Percentiles rank a stretch among this genome's conserved stretches.
phyloP scores from a whole-genome alignment of 1,140 invertebrate species.

The Drosophila watanabei region DNA sequence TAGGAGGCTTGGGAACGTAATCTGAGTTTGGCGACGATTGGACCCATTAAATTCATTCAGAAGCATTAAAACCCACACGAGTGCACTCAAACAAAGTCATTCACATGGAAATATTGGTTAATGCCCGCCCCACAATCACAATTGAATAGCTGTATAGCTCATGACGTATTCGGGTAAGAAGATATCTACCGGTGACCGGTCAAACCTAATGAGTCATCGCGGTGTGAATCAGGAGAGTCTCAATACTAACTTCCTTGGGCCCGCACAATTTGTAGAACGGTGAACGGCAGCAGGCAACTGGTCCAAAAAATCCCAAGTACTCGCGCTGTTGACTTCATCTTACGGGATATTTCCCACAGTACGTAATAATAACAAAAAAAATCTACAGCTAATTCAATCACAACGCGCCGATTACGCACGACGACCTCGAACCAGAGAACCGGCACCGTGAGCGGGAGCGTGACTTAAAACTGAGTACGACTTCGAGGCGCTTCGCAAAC shows the following conservation, averaged over 20 bases:
- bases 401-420: slow-evolving; percentile 27
- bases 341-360: slow-evolving; percentile 41
- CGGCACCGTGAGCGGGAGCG: not conserved
- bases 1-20: slow-evolving; percentile 23
- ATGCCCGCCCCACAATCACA: slow-evolving; percentile 5
- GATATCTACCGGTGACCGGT: slow-evolving; percentile 20
- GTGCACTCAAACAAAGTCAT: slow-evolving; percentile 15
- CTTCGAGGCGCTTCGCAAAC: slow-evolving; percentile 12
- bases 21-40: slow-evolving; percentile 13
- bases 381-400: slow-evolving; percentile 22
- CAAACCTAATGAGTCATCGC: slow-evolving; percentile 33
- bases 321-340: slow-evolving; percentile 45
- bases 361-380: slow-evolving; percentile 18
- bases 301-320: slow-evolving; percentile 41
- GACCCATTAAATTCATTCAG: slow-evolving; percentile 19
- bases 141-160: slow-evolving; percentile 2
- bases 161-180: slow-evolving; percentile 14
- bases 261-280: slow-evolving; percentile 32
- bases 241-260: slow-evolving; percentile 70
- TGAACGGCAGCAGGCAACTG: slow-evolving; percentile 25
- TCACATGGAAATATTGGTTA: slow-evolving; percentile 9
- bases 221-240: slow-evolving; percentile 41
- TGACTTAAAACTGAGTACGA: not conserved
- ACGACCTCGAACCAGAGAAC: slow-evolving; percentile 38
- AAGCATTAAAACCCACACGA: slow-evolving; percentile 19